These are phyloP conservation scores for Acheta domesticus DNA, from an alignment of 2,888 invertebrate species.

Conservation along the genomic window DNA sequence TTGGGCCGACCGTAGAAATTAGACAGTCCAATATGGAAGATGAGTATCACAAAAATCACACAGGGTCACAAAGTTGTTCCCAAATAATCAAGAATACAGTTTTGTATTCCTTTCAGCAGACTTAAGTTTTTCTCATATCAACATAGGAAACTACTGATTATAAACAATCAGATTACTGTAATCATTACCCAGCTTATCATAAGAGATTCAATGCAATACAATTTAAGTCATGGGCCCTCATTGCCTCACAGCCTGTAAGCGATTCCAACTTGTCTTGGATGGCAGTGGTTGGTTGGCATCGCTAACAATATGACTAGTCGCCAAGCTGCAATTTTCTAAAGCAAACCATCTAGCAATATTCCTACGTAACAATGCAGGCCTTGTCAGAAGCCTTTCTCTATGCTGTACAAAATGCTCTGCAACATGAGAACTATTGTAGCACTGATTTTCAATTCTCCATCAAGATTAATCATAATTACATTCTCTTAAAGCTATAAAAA, in stretches of 20 bases:
- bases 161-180: not conserved
- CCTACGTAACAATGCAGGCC: slow-evolving; percentile 31
- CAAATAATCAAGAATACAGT: slow-evolving; percentile 32
- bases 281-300: slow-evolving; percentile 35
- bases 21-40: slow-evolving; percentile 35
- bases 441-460: slow-evolving; percentile 25
- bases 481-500: slow-evolving; percentile 35
- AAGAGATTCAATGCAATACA: slow-evolving; percentile 25
- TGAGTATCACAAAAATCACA: slow-evolving; percentile 37
- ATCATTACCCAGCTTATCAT: slow-evolving; percentile 12
- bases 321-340: slow-evolving; percentile 23
- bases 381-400: slow-evolving; percentile 27
- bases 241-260: slow-evolving; percentile 34
- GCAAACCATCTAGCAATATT: slow-evolving; percentile 33
- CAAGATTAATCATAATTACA: slow-evolving; percentile 27
- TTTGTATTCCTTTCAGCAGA: slow-evolving; percentile 21
- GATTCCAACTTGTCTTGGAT: slow-evolving; percentile 29
- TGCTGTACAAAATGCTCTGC: slow-evolving; percentile 27
- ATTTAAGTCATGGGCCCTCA: slow-evolving; percentile 21
- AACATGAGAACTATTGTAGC: slow-evolving; percentile 23
- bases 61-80: slow-evolving; percentile 35
- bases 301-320: slow-evolving; percentile 27
- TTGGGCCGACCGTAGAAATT: slow-evolving; percentile 38
- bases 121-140: slow-evolving; percentile 20
- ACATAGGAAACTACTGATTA: slow-evolving; percentile 4